Base-by-base conservation (phyloP, 2,113 vertebrate genomes). In the Hemiscyllium ocellatum region DNA sequence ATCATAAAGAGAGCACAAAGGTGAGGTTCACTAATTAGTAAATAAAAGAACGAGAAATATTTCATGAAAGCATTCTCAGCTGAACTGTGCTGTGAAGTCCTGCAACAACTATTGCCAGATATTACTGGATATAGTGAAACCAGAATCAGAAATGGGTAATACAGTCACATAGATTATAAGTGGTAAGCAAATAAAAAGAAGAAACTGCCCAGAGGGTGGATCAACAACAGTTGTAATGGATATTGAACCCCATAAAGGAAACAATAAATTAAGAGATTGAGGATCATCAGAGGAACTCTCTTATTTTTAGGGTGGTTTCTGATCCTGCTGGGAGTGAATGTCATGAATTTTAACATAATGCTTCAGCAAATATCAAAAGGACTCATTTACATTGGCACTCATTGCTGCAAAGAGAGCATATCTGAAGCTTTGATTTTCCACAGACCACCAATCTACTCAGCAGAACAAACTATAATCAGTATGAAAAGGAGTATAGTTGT, bases 351-450 rank as follows among this genome's bases (percentile, higher is more conserved):
- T n/a, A 66, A 66, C 17, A 19, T 93, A 66, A 37, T 93, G 33
- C 17, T 66, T 66, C 5, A 37, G 89, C 33, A n/a, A 37, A 66
- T n/a, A 66, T 37, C 61, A 66, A 29, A 47, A 66, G 89, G 29
- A 93, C 0, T 83, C 37, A 42, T 6, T 93, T 37, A 61, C 87
- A 90, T n/a, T 61, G 26, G 29, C 26, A 29, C 65, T 33, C 29
- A 93, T n/a, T 93, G 89, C 33, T 19, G 56, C 89, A 93, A 93
- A 93, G 33, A 93, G n/a, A 61, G 33, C 20, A 66, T 37, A 93
- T 37, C 56, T 65, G 33, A 66, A n/a, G 29, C 61, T 93, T 5
- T 93, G 61, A 19, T 93, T 93, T 37, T 65, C 17, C 15, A 52
- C 61, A 93, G 56, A 37, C 65, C 29, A 91, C 89, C 89, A n/a